A percentile compares a stretch with the other conserved stretches of the same genome.
phyloP scores from a whole-genome alignment of 2,797 vertebrate genomes.

The Hippoglossus hippoglossus region DNA sequence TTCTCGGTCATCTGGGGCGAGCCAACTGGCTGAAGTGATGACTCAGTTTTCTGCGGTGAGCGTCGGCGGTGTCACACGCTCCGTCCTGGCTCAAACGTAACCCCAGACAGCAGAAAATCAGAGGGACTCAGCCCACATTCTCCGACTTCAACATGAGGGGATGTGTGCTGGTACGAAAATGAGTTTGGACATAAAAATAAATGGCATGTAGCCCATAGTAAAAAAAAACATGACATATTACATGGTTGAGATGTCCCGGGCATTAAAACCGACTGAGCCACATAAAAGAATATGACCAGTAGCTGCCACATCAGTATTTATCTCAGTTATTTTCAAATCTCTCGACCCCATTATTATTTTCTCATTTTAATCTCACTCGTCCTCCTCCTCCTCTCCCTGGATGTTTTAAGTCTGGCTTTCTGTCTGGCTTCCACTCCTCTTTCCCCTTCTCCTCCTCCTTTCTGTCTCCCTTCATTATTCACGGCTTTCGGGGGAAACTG shows the following conservation, averaged over 20 bases:
- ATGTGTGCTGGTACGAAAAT: conserved; percentile 11
- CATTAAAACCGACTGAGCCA: conserved; percentile 35
- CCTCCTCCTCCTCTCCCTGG: conserved; percentile 29
- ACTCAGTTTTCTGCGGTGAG: conserved; percentile 64
- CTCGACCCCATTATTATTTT: conserved; percentile 55
- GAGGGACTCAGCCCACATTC: conserved; percentile 19
- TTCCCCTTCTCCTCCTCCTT: conserved; percentile 17
- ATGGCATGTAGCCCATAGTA: conserved; percentile 2
- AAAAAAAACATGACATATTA: conserved; percentile 27
- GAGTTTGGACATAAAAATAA: conserved; percentile 39
- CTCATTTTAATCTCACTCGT: conserved; percentile 44
- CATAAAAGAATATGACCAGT: conserved; percentile 45
- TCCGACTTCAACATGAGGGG: conserved; percentile 13
- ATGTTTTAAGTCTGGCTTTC: conserved; percentile 27
- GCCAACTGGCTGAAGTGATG: conserved; percentile 57
- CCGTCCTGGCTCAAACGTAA: conserved; percentile 23
- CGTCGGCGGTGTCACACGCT: conserved; percentile 39
- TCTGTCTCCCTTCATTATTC: conserved; percentile 56
- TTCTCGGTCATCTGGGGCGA: conserved; percentile 41
- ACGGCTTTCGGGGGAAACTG: conserved; percentile 25
- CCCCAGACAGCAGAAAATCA: conserved; percentile 49
- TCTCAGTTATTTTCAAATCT: conserved; percentile 51
- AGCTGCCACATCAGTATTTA: conserved; percentile 36
- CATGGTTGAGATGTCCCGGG: conserved; percentile 20
- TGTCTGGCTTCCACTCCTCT: conserved; percentile 37